phyloP scores from a whole-genome alignment of 2,888 invertebrate genomes.

The Cheiracanthium punctorium region DNA sequence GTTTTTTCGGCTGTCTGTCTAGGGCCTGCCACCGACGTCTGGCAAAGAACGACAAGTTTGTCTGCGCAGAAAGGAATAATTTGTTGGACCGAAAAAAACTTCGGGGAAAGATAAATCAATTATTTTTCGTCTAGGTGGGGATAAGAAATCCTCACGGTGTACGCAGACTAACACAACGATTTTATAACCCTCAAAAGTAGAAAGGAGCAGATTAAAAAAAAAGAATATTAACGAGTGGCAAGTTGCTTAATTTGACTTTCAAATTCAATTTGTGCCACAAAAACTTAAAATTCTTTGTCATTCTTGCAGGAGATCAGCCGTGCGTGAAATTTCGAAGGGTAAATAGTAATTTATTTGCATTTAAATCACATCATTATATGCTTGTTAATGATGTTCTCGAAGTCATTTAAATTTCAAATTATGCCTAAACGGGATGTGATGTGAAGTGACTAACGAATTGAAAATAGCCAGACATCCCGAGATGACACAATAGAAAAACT shows the following conservation, averaged over 20 bases:
- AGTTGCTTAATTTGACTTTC: not conserved
- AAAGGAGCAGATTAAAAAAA: too few relatives aligned
- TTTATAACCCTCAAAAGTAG: too few relatives aligned
- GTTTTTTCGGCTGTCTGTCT: not conserved
- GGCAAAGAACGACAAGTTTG: not conserved
- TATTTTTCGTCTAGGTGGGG: not conserved
- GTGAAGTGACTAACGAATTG: too few relatives aligned
- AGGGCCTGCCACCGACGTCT: not conserved
- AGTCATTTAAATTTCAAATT: not conserved
- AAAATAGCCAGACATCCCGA: too few relatives aligned
- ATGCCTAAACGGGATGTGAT: too few relatives aligned
- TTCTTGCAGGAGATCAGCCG: too few relatives aligned
- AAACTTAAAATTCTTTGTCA: not conserved
- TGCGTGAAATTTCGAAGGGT: not conserved
- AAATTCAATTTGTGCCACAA: not conserved
- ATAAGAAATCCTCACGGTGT: not conserved
- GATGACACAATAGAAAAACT: too few relatives aligned
- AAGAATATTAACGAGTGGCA: too few relatives aligned
- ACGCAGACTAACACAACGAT: not conserved
- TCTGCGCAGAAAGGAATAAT: not conserved
- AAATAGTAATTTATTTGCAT: constrained; percentile 3
- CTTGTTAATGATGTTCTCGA: not conserved
- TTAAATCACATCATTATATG: not conserved
- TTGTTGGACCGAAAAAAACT: not conserved
- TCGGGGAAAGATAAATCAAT: not conserved